A percentile compares a stretch with the other conserved stretches of the same genome.
Conservation (phyloP, 1,140 invertebrate genomes). For the Triops cancriformis region DNA sequence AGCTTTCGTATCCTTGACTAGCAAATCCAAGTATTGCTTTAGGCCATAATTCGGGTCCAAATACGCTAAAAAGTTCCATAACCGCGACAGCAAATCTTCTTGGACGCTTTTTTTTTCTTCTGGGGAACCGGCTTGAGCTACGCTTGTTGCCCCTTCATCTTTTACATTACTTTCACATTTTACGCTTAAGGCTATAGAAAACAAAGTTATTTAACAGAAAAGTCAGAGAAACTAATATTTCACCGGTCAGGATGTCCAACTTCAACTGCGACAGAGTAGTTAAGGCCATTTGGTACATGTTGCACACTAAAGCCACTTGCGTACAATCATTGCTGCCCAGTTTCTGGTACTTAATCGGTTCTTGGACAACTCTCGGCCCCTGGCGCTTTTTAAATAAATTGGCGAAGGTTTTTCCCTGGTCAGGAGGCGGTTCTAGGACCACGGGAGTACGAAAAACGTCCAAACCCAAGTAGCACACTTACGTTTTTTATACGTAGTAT, state of each 20-base stretch:
- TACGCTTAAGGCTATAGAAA: slow-evolving; percentile 66
- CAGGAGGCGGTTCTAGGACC: slow-evolving; percentile 25
- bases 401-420: background rate
- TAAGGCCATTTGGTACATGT: slow-evolving; percentile 82
- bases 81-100: slow-evolving; percentile 74
- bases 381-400: slow-evolving; percentile 33
- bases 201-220: slow-evolving; percentile 5
- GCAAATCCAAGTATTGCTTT: slow-evolving; percentile 78
- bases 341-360: slow-evolving; percentile 42
- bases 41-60: slow-evolving; percentile 79
- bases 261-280: slow-evolving; percentile 82
- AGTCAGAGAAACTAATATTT: slow-evolving; percentile 30
- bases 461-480: no score
- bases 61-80: slow-evolving; percentile 85
- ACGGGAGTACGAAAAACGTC: slow-evolving; percentile 33
- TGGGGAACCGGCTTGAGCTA: background rate
- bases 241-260: slow-evolving; percentile 89
- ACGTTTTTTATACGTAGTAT: no score
- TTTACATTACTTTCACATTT: no score
- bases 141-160: background rate
- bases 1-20: slow-evolving; percentile 66
- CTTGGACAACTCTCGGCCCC: slow-evolving; percentile 22
- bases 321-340: slow-evolving; percentile 70
- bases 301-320: slow-evolving; percentile 73
- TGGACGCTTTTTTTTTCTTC: slow-evolving; percentile 36